Conservation (phyloP, 2,113 vertebrate species). For the Tursiops truncatus region DNA sequence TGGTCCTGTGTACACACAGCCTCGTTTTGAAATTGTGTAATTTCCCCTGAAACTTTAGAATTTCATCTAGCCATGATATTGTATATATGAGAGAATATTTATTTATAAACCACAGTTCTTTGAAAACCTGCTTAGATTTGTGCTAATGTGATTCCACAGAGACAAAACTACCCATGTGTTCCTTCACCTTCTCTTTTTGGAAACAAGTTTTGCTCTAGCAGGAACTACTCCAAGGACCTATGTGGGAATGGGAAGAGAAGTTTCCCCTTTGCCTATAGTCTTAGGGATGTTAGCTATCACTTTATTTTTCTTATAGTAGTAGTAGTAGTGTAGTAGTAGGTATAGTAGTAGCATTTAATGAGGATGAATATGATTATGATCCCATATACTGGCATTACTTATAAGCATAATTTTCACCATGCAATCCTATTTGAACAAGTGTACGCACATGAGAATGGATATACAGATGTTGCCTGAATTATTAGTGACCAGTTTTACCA, state of each 20-base stretch:
- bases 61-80: constrained; percentile 47
- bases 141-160: not conserved
- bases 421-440: not conserved
- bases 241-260: not conserved
- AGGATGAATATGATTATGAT: not conserved
- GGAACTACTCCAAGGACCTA: not conserved
- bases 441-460: not conserved
- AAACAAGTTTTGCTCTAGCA: not conserved
- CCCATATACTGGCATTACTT: not conserved
- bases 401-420: not conserved
- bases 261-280: not conserved
- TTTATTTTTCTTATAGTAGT: not conserved
- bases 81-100: constrained; percentile 36
- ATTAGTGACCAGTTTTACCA: not conserved
- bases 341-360: not conserved
- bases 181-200: not conserved
- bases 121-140: constrained; percentile 23
- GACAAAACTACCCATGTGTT: not conserved
- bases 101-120: constrained; percentile 46
- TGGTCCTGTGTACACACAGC: constrained; percentile 49
- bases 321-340: too few relatives aligned
- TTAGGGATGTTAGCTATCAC: not conserved
- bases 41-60: constrained; percentile 61
- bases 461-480: not conserved
- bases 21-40: constrained; percentile 52